phyloP scores from a whole-genome alignment of 2,113 vertebrate genomes.

The Crotalus helleri region DNA sequence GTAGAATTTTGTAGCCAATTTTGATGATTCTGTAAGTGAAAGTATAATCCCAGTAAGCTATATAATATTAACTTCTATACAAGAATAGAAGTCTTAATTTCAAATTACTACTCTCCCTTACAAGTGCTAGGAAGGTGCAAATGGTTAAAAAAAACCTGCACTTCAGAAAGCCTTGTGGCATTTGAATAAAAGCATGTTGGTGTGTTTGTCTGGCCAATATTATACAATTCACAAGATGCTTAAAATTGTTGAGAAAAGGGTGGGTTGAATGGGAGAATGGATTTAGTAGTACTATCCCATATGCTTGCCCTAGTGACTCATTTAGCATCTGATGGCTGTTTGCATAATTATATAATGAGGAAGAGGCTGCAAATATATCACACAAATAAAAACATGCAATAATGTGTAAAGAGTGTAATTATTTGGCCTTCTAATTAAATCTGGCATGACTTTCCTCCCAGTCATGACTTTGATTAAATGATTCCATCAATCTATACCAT shows the following conservation, averaged over 20 bases:
- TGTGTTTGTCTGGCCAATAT: neutral
- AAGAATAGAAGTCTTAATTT: neutral
- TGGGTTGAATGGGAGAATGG: neutral
- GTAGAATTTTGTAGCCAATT: neutral
- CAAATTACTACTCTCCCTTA: neutral
- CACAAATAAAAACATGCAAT: constrained; percentile 27
- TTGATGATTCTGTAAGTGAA: neutral
- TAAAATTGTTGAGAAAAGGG: neutral
- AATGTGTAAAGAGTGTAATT: constrained; percentile 24
- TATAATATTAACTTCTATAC: neutral
- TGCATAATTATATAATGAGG: constrained; percentile 25
- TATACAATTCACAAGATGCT: neutral
- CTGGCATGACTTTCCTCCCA: constrained; percentile 32
- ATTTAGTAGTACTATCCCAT: neutral
- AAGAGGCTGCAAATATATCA: constrained; percentile 31
- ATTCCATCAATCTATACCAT: constrained; percentile 16
- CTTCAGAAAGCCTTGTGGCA: neutral
- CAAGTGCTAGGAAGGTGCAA: neutral
- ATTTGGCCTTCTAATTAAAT: constrained; percentile 39
- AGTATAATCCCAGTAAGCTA: neutral
- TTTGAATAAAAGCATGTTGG: neutral
- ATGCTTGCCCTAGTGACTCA: neutral
- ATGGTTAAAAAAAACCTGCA: neutral
- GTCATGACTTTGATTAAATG: constrained; percentile 37
- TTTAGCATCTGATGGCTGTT: constrained; percentile 34